A percentile compares a stretch with the other conserved stretches of the same genome.
phyloP scores from a whole-genome alignment of 2,113 vertebrate genomes.

The Muscicapa adusta region DNA sequence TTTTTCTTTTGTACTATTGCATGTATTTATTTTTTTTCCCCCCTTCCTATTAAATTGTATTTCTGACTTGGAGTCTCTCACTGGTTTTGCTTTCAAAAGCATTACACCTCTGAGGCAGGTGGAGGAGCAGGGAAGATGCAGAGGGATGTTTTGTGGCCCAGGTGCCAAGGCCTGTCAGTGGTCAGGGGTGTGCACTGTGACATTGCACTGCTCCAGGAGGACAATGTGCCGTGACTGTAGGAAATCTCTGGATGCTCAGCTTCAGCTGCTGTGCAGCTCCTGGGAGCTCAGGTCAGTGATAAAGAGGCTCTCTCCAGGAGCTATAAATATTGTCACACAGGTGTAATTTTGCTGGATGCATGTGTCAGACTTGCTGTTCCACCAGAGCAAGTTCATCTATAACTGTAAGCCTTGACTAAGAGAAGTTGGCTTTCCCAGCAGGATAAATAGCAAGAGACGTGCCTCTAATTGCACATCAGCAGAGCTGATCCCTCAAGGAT shows the following conservation, averaged over 20 bases:
- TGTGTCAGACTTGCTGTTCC: slow-evolving; percentile 28
- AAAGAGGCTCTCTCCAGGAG: slow-evolving; percentile 38
- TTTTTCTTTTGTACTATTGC: too few species aligned
- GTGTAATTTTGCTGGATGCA: slow-evolving; percentile 33
- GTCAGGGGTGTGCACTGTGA: neutral
- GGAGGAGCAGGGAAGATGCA: neutral
- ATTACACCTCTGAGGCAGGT: neutral
- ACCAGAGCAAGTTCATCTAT: slow-evolving; percentile 48
- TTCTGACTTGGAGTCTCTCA: too few species aligned
- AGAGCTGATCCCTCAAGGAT: slow-evolving; percentile 41
- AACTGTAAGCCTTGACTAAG: slow-evolving; percentile 39
- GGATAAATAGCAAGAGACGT: slow-evolving; percentile 28
- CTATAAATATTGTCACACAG: slow-evolving; percentile 50
- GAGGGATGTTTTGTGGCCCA: neutral
- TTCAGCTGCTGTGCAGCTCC: neutral
- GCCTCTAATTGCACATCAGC: slow-evolving; percentile 43
- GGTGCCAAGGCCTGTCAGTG: neutral
- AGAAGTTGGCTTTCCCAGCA: slow-evolving; percentile 39
- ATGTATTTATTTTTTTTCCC: too few species aligned
- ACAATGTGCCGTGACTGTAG: neutral
- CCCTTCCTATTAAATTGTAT: too few species aligned
- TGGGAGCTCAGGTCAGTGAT: slow-evolving; percentile 30
- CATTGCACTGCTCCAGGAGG: accelerated
- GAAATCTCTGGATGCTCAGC: neutral
- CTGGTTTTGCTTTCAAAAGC: too few species aligned